Conservation (phyloP, 2,797 vertebrate species). For the Lepidocolaptes lacrymiger region DNA sequence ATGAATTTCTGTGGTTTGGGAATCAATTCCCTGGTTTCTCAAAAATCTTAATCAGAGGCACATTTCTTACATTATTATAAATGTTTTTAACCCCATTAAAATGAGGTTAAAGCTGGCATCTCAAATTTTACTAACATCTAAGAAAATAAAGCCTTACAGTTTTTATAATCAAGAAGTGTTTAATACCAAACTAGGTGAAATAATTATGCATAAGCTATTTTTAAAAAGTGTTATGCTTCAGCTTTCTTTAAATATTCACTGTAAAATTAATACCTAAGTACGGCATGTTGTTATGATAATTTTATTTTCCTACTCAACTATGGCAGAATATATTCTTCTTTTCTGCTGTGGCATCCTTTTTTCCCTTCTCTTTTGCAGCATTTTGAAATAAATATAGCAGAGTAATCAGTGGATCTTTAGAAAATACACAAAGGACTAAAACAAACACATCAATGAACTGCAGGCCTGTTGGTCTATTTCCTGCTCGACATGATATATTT, state of each 20-base stretch:
- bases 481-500: conserved; percentile 25
- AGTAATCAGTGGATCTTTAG: conserved; percentile 39
- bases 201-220: conserved; percentile 29
- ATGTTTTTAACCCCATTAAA: conserved; percentile 23
- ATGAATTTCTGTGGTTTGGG: conserved; percentile 4
- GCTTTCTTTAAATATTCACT: background rate
- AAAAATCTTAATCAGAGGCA: conserved; percentile 21
- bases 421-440: conserved; percentile 35
- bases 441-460: background rate
- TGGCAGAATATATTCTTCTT: background rate
- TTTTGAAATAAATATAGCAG: conserved; percentile 19
- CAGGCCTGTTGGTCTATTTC: conserved; percentile 19
- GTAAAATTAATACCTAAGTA: conserved; percentile 13
- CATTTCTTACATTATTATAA: conserved; percentile 3
- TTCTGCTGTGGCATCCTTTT: background rate
- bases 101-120: conserved; percentile 13
- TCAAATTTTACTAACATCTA: conserved; percentile 1
- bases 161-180: conserved; percentile 56
- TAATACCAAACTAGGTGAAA: conserved; percentile 39
- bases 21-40: conserved; percentile 11
- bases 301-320: background rate
- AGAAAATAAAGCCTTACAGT: conserved; percentile 15
- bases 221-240: conserved; percentile 2
- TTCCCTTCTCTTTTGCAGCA: background rate
- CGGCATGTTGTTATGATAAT: background rate